These are phyloP conservation scores for Neomonachus schauinslandi DNA, from an alignment of 2,113 vertebrate genomes.

Conservation along the genomic window DNA sequence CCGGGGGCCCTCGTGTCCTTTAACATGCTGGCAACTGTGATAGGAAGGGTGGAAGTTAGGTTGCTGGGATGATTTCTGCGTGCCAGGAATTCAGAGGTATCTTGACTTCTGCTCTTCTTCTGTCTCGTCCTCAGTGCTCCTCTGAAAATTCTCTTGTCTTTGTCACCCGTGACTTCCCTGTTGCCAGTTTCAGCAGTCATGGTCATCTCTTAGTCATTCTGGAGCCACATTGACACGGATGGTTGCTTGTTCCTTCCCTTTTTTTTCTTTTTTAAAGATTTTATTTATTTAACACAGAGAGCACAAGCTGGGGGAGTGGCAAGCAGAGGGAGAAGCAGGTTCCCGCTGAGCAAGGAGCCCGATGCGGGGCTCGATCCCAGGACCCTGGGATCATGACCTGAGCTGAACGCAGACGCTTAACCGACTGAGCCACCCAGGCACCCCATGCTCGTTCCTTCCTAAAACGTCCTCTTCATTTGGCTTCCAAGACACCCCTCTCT, in stretches of 20 bases:
- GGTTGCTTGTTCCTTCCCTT: background rate
- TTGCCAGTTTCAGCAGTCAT: background rate
- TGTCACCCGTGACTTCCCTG: background rate
- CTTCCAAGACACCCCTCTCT: background rate
- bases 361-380: background rate
- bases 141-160: background rate
- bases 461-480: background rate
- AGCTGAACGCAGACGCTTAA: background rate
- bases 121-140: background rate
- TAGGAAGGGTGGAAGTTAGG: background rate
- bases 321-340: too few species aligned
- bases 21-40: background rate
- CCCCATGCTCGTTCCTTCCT: background rate
- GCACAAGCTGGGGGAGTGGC: too few species aligned
- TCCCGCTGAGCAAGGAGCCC: too few species aligned
- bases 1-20: background rate
- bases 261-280: background rate
- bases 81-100: constrained; percentile 22
- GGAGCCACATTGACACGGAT: background rate
- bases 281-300: too few species aligned
- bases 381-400: background rate
- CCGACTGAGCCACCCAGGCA: background rate
- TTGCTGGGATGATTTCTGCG: background rate
- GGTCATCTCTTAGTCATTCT: constrained; percentile 9
- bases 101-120: background rate